These are phyloP conservation scores for Brachyptera risi DNA, from an alignment of 2,888 invertebrate genomes.

Conservation along the genomic window DNA sequence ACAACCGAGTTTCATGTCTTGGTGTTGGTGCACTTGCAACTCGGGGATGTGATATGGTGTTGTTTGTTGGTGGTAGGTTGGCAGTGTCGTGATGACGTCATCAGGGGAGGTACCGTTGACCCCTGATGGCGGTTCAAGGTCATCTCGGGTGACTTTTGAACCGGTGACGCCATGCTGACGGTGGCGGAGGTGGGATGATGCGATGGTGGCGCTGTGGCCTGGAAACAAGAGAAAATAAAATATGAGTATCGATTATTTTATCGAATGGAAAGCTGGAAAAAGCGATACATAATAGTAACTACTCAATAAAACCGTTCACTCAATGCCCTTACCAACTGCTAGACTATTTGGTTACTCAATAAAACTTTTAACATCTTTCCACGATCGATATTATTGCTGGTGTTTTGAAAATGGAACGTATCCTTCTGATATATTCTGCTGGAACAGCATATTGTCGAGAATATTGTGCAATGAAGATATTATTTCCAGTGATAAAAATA, in stretches of 20 bases:
- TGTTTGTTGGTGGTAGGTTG: not conserved
- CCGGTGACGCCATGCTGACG: slow-evolving; percentile 19
- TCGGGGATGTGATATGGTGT: slow-evolving; percentile 6
- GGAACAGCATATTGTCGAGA: no score
- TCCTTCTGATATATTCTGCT: no score
- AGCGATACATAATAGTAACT: no score
- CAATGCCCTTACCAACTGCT: no score
- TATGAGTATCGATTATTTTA: not conserved
- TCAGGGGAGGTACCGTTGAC: not conserved
- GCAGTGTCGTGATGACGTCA: not conserved
- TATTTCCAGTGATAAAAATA: no score
- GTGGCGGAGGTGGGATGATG: slow-evolving; percentile 24
- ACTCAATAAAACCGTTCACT: no score
- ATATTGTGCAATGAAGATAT: no score
- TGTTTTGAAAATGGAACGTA: no score
- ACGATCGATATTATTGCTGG: no score
- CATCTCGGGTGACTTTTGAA: not conserved
- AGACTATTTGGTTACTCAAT: no score
- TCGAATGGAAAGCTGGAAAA: no score
- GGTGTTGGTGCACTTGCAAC: slow-evolving; percentile 1
- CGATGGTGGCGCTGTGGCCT: slow-evolving; percentile 23
- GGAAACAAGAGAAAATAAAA: not conserved
- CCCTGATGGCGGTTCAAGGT: slow-evolving; percentile 3
- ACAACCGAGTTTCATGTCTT: not conserved
- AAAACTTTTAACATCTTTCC: no score